phyloP scores from a whole-genome alignment of 37 sponge, comb jelly and placozoan species.

The Diacarnus erythraeanus region DNA sequence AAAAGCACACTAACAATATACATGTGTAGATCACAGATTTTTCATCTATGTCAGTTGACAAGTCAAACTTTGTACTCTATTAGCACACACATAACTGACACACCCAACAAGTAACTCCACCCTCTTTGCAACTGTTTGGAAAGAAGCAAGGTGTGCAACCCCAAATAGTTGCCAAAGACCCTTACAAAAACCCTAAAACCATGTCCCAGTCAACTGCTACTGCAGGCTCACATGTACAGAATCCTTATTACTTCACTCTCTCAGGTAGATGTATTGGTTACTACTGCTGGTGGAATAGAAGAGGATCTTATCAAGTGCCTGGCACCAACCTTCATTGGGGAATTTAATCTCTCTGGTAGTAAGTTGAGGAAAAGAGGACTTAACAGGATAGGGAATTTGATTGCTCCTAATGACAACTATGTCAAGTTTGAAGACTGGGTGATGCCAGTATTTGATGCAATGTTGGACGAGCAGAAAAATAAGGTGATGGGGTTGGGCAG shows the following conservation, averaged over 20 bases:
- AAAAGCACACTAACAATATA: too few species aligned
- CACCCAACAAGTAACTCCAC: too few species aligned
- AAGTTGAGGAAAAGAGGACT: slow-evolving; percentile 83
- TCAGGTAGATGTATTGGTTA: slow-evolving; percentile 92
- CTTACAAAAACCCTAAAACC: too few species aligned
- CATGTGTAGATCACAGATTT: too few species aligned
- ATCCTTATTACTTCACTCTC: not conserved
- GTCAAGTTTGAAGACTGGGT: slow-evolving; percentile 97
- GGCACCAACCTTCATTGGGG: slow-evolving; percentile 86
- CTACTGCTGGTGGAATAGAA: slow-evolving; percentile 96
- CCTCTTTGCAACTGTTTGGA: too few species aligned
- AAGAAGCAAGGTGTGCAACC: too few species aligned
- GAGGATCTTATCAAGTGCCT: slow-evolving; percentile 99
- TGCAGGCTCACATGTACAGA: too few species aligned
- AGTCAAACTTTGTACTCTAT: too few species aligned
- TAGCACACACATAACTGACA: too few species aligned
- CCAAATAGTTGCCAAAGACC: too few species aligned
- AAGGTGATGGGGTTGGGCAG: slow-evolving; percentile 41
- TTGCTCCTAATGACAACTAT: slow-evolving; percentile 95
- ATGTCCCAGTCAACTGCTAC: too few species aligned
- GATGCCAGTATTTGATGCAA: slow-evolving; percentile 78
- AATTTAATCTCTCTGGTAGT: slow-evolving; percentile 78
- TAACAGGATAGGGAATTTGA: slow-evolving; percentile 94
- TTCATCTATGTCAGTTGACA: too few species aligned
- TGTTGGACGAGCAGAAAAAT: slow-evolving; percentile 84